A percentile compares a stretch with the other conserved stretches of the same genome.
Evolutionary conservation across 1,140 invertebrate genomes (phyloP).

Genomic region (Calephelis virginiensis): DNA sequence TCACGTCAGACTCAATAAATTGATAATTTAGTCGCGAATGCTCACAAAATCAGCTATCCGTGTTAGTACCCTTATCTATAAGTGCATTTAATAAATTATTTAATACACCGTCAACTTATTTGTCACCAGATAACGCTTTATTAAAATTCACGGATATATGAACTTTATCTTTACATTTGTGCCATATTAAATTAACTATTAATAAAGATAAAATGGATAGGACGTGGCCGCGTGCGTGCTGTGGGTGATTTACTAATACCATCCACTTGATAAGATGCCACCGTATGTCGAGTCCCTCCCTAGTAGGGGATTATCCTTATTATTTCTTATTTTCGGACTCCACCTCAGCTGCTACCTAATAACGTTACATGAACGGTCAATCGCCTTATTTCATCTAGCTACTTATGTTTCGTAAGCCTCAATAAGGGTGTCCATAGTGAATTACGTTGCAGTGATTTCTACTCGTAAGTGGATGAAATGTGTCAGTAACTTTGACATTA

Average conservation of each 20-base stretch:
- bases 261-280: conserved; percentile 57
- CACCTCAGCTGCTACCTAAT: conserved; percentile 36
- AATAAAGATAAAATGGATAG: conserved; percentile 56
- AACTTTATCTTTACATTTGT: conserved; percentile 39
- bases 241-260: conserved; percentile 51
- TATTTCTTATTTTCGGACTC: conserved; percentile 54
- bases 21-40: background rate
- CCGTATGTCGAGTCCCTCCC: conserved; percentile 40
- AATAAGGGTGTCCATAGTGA: conserved; percentile 13
- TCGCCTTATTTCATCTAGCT: conserved; percentile 38
- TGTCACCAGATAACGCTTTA: conserved; percentile 60
- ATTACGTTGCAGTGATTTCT: conserved; percentile 6
- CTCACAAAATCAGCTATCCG: background rate
- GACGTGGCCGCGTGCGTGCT: conserved; percentile 40
- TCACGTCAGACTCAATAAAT: background rate
- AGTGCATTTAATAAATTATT: conserved; percentile 57
- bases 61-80: conserved; percentile 37
- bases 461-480: background rate
- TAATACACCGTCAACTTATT: conserved; percentile 43
- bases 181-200: conserved; percentile 46
- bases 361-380: conserved; percentile 39
- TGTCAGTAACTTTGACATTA: background rate
- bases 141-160: conserved; percentile 63
- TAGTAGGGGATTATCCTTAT: conserved; percentile 61
- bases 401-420: conserved; percentile 28